Percentiles rank a stretch among this genome's conserved stretches.
Conservation (phyloP, 2,113 vertebrate genomes). For the Sterrhoptilus dennistouni region DNA sequence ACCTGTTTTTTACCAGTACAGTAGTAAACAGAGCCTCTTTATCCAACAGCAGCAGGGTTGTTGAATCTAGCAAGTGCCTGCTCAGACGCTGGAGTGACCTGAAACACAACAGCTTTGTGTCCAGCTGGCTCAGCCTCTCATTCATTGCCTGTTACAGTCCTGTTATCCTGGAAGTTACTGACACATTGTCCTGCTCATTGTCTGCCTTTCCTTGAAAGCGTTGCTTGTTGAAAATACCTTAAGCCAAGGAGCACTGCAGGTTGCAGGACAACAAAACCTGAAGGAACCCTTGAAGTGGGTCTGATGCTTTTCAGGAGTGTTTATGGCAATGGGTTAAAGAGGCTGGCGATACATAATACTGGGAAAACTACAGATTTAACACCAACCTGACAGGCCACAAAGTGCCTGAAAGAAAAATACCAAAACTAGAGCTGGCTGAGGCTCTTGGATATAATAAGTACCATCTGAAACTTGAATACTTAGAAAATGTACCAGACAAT, state of each 20-base stretch:
- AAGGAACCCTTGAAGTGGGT: background rate
- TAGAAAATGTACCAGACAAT: conserved; percentile 50
- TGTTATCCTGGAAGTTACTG: background rate
- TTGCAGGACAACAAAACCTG: background rate
- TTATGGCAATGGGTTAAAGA: background rate
- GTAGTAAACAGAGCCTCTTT: background rate
- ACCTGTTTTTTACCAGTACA: background rate
- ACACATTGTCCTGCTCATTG: background rate
- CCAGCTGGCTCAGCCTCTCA: background rate
- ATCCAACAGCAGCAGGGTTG: background rate
- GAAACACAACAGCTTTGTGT: background rate
- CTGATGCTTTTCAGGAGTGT: background rate
- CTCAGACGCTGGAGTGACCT: background rate
- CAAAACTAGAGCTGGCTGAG: conserved; percentile 29
- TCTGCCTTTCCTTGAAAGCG: background rate
- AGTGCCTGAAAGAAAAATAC: conserved; percentile 19
- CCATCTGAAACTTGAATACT: conserved; percentile 43
- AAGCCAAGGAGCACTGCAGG: background rate
- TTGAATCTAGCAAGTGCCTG: conserved; percentile 30
- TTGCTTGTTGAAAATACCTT: background rate
- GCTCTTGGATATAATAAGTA: background rate
- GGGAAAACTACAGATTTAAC: background rate
- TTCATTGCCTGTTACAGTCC: background rate
- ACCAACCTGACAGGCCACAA: conserved; percentile 11
- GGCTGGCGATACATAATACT: background rate